A percentile compares a stretch with the other conserved stretches of the same genome.
These are phyloP conservation scores for Enteromius mattozi DNA, from an alignment of 2,797 vertebrate species.

Conservation along the genomic window DNA sequence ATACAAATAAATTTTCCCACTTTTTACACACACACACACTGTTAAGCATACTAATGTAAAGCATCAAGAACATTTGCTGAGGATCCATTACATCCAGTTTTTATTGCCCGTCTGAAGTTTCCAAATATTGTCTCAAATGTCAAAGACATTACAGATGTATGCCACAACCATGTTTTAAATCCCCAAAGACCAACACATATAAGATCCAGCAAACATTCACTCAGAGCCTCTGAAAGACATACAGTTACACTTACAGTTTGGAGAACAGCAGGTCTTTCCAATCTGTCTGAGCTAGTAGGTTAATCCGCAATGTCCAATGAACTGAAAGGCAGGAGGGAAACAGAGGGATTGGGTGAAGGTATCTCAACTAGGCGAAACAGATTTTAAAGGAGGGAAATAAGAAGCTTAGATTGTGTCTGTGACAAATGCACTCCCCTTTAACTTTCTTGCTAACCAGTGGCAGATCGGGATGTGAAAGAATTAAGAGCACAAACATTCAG, in stretches of 20 bases:
- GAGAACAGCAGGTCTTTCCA: slow-evolving; percentile 49
- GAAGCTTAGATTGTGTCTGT: slow-evolving; percentile 37
- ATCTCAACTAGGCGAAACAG: slow-evolving; percentile 55
- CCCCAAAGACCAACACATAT: slow-evolving; percentile 10
- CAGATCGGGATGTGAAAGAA: slow-evolving; percentile 3
- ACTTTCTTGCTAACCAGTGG: slow-evolving; percentile 32
- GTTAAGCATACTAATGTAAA: slow-evolving; percentile 8
- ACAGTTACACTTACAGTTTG: slow-evolving; percentile 34
- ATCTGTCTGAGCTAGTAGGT: slow-evolving; percentile 61
- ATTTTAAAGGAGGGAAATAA: slow-evolving; percentile 51
- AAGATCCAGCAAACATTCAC: not conserved
- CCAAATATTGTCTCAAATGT: slow-evolving; percentile 17
- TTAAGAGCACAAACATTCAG: not conserved
- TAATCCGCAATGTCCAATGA: slow-evolving; percentile 59
- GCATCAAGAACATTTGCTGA: slow-evolving; percentile 10
- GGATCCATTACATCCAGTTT: slow-evolving; percentile 36
- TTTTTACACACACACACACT: slow-evolving; percentile 37
- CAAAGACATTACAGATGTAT: slow-evolving; percentile 21
- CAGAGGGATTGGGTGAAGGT: slow-evolving; percentile 32
- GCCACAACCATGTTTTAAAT: slow-evolving; percentile 30
- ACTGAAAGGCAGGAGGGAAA: slow-evolving; percentile 38
- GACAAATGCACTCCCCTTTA: slow-evolving; percentile 23
- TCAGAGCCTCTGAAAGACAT: slow-evolving; percentile 11
- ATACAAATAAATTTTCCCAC: slow-evolving; percentile 3
- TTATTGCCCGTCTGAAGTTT: slow-evolving; percentile 15